phyloP scores from a whole-genome alignment of 1,140 invertebrate species.

The Zophobas atratus region DNA sequence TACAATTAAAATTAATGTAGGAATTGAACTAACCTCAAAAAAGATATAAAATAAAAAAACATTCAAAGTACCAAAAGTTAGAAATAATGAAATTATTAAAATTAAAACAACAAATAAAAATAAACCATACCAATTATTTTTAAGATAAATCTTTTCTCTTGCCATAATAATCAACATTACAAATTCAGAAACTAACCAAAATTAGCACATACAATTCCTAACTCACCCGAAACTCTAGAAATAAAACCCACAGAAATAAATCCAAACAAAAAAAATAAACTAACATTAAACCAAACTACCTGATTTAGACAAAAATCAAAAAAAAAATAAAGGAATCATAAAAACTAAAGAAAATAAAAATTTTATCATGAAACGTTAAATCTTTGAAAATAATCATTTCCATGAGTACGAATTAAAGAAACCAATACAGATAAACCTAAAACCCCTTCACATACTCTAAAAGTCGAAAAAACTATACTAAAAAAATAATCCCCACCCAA shows the following conservation, averaged over 20 bases:
- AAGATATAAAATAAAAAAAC: background rate
- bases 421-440: constrained; percentile 74
- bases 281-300: constrained; percentile 66
- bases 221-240: background rate
- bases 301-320: constrained; percentile 60
- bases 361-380: constrained; percentile 73
- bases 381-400: constrained; percentile 72
- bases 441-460: constrained; percentile 73
- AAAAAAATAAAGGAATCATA: constrained; percentile 66
- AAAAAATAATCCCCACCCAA: constrained; percentile 63
- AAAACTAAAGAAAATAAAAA: constrained; percentile 68
- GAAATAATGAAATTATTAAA: background rate
- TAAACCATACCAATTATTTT: background rate
- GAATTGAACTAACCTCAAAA: background rate
- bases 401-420: constrained; percentile 72
- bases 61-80: background rate
- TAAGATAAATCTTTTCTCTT: background rate
- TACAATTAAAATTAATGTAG: constrained; percentile 71
- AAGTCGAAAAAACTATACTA: constrained; percentile 73
- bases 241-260: constrained; percentile 45
- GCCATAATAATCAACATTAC: background rate
- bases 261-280: constrained; percentile 68
- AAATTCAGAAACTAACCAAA: background rate
- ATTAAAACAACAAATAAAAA: background rate
- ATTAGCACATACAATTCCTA: background rate